These are phyloP conservation scores for Dreissena rostriformis DNA, from an alignment of 1,140 invertebrate genomes.

Conservation along the genomic window DNA sequence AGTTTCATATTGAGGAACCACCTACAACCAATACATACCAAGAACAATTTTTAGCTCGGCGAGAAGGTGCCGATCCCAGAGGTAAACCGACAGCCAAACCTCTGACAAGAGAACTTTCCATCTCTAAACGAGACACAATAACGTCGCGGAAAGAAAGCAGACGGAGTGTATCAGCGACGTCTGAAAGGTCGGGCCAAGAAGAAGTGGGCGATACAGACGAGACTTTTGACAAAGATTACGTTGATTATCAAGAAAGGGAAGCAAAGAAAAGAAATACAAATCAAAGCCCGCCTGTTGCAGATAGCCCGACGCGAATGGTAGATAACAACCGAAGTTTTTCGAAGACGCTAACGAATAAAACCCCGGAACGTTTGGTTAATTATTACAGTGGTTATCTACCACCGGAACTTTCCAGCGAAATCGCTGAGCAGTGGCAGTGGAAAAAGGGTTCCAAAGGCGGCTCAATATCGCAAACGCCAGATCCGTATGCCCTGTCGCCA, in stretches of 20 bases:
- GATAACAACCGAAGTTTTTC: too few relatives aligned
- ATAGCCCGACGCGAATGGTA: not conserved
- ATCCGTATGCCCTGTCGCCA: not conserved
- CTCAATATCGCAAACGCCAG: not conserved
- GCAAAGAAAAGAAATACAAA: too few relatives aligned
- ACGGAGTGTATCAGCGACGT: not conserved
- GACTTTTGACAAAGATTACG: conserved; percentile 18
- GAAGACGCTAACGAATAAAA: not conserved
- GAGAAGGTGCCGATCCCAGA: too few relatives aligned
- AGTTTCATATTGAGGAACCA: not conserved
- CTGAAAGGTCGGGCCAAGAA: too few relatives aligned
- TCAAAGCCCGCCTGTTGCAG: too few relatives aligned
- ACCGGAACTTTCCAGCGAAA: conserved; percentile 30
- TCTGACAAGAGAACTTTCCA: not conserved
- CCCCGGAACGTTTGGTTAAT: conserved; percentile 23
- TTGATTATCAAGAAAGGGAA: not conserved
- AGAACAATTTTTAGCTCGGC: too few relatives aligned
- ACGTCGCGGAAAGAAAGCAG: not conserved
- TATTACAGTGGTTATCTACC: conserved; percentile 54
- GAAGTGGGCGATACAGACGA: not conserved
- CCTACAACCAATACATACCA: not conserved
- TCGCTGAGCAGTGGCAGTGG: conserved; percentile 31
- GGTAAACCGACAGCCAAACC: not conserved
- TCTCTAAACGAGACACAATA: not conserved
- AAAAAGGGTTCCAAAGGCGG: not conserved